A percentile compares a stretch with the other conserved stretches of the same genome.
Evolutionary conservation across 2,113 vertebrate species (phyloP).

Genomic region (Apteryx owenii): DNA sequence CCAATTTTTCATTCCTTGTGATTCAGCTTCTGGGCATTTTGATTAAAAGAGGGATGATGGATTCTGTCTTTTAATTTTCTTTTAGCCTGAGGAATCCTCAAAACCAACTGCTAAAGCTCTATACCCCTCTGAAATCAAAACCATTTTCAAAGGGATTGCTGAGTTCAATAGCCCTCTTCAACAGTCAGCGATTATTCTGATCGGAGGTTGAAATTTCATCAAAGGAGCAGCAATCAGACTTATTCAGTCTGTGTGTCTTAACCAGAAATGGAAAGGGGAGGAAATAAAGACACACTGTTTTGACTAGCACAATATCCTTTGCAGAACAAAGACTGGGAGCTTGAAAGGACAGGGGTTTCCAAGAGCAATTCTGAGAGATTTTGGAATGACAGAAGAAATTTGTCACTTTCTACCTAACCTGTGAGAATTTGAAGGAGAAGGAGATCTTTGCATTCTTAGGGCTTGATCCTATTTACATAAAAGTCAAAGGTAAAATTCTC

Average conservation of each 20-base stretch:
- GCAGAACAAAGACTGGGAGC: not conserved
- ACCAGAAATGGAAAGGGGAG: not conserved
- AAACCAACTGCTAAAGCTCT: not conserved
- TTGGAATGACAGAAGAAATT: not conserved
- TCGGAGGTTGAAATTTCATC: conserved; percentile 8
- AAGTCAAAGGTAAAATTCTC: conserved; percentile 41
- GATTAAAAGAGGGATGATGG: not conserved
- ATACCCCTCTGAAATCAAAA: conserved; percentile 29
- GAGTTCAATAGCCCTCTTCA: not conserved
- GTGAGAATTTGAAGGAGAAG: not conserved
- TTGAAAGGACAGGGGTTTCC: conserved; percentile 30
- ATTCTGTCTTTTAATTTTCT: not conserved
- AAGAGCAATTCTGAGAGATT: not conserved
- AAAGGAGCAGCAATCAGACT: not conserved
- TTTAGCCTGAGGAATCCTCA: not conserved
- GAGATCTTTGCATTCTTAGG: not conserved
- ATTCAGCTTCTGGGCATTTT: not conserved
- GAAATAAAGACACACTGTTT: not conserved
- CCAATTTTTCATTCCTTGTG: not conserved
- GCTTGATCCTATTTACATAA: conserved; percentile 12
- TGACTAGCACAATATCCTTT: not conserved
- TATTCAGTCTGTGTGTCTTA: not conserved
- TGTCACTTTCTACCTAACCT: not conserved
- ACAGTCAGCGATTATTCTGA: not conserved
- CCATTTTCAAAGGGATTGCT: not conserved